Evolutionary conservation across 2,113 vertebrate species (phyloP), one percentile per base, ranked within the genome.

Genomic region (Dipodomys spectabilis): DNA sequence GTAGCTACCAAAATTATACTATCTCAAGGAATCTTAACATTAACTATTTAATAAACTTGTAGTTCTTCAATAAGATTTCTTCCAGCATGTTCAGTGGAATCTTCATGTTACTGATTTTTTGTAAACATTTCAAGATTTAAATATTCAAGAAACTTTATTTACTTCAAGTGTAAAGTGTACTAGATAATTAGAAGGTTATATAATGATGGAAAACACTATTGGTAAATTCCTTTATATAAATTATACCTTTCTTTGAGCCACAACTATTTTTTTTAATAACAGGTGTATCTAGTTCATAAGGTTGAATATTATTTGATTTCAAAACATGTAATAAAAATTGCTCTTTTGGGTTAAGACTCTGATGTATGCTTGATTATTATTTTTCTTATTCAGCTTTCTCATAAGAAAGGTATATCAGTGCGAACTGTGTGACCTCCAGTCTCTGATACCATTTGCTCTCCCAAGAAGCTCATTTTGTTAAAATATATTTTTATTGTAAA

Each of bases 261-360:
- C 75, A 23, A 60, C 2, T 44, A 85, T 32, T 57, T 92, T 72
- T 77, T 83, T 23, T 39, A 95, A 86, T 93, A 60, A 86, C 5
- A 49, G 2, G 22, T 94, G 7, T 82, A 28, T 90, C 7, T 90
- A 28, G 45, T 87, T 93, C 64, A 87, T 69, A 88, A 82, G 77
- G 60, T 80, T 93, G 32, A 49, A 73, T 87, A 6, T 93, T 44
- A 92, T 94, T 94, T 93, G 67, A 91, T 91, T 87, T 75, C 15
- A 64, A 77, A 15, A 89, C 28, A 71, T 73, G 57, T 28, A 45
- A 13, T 35, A 39, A 67, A 91, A 83, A 67, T 91, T 96, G n/a
- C 23, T 45, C 88, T 94, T 86, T 94, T 93, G n/a, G 49, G 27
- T 94, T 92, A 88, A 62, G 77, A 64, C 18, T 87, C 22, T 84